phyloP scores from a whole-genome alignment of 2,113 vertebrate genomes.

The Canis aureus region DNA sequence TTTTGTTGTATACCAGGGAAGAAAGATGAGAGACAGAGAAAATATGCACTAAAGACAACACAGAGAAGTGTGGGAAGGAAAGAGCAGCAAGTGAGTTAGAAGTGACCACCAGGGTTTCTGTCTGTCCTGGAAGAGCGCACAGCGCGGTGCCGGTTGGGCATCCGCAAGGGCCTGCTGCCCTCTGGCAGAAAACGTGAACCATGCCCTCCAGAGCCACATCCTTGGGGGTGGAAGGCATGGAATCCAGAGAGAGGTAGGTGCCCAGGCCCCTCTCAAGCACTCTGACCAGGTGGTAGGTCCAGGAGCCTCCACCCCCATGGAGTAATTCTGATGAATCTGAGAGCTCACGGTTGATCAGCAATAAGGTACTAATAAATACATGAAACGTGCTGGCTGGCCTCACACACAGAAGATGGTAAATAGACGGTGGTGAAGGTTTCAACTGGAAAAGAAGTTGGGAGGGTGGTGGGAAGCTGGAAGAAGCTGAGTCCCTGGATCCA shows the following conservation, averaged over 20 bases:
- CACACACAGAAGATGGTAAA: neutral
- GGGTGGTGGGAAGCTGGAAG: neutral
- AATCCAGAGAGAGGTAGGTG: neutral
- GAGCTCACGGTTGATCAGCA: neutral
- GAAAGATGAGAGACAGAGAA: neutral
- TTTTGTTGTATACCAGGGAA: neutral
- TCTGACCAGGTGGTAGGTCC: neutral
- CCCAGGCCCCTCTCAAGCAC: neutral
- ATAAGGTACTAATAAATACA: neutral
- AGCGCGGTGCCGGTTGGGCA: neutral
- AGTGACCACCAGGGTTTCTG: neutral
- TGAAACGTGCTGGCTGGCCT: neutral
- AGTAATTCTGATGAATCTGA: neutral
- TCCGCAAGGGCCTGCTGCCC: neutral
- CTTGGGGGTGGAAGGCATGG: no score
- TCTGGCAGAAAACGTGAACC: neutral
- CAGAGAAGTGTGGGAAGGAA: neutral
- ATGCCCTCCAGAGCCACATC: neutral
- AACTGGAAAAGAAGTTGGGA: neutral
- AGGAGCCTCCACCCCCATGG: neutral
- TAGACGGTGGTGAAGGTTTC: neutral
- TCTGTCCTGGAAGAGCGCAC: neutral
- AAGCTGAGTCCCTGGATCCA: neutral
- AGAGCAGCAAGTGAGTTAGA: neutral
- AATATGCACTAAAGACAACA: neutral